Percentiles rank a stretch among this genome's conserved stretches.
These are phyloP conservation scores for Condylura cristata DNA, from an alignment of 2,113 vertebrate species.

Conservation along the genomic window DNA sequence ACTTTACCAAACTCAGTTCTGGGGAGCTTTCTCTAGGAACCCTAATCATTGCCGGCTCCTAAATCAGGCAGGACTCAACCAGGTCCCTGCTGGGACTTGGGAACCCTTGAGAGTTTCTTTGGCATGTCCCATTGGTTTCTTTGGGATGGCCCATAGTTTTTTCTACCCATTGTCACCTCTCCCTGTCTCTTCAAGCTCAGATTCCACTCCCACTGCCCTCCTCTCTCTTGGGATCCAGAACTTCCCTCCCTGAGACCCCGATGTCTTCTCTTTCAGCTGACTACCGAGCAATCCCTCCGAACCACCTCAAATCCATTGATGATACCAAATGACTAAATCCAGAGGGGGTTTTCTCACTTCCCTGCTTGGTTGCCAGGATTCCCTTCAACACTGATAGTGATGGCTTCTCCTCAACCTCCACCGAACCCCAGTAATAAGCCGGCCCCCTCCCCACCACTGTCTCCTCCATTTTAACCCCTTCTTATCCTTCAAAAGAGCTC, in stretches of 20 bases:
- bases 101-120: not conserved
- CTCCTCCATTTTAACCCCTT: not conserved
- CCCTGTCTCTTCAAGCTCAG: not conserved
- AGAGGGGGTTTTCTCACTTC: not conserved
- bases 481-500: not conserved
- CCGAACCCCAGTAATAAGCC: not conserved
- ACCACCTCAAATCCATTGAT: not conserved
- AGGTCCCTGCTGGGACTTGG: not conserved
- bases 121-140: not conserved
- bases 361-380: not conserved
- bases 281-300: not conserved
- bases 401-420: no score
- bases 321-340: not conserved
- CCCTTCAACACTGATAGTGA: not conserved
- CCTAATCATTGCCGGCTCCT: not conserved
- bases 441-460: no score
- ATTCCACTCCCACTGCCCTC: not conserved
- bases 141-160: not conserved
- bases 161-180: not conserved
- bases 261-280: not conserved
- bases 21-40: not conserved
- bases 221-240: not conserved
- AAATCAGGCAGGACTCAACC: not conserved
- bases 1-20: not conserved
- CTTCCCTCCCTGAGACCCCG: not conserved